Base-by-base conservation (phyloP, 2,113 vertebrate species). In the Eclectus roratus region DNA sequence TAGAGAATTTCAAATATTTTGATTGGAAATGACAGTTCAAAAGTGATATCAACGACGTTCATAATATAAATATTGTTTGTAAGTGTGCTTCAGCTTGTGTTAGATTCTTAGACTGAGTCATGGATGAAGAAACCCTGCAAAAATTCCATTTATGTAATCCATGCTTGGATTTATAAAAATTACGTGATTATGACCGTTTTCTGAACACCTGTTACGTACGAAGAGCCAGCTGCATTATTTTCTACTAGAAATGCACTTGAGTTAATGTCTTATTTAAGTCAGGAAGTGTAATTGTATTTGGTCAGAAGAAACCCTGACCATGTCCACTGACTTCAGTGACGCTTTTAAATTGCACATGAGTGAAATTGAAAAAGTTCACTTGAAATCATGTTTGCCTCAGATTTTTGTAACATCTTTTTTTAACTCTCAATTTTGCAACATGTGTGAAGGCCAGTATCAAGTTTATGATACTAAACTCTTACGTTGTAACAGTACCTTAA, bases 361-460 rank as follows among this genome's bases (percentile, higher is more conserved):
- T 21, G 20, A 35, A 61, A 58, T 2, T 41, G 53, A 10, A 39
- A 56, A 69, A 63, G 7, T 39, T 46, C 4, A 16, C 12, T 39
- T 87, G 31, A 44, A 74, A n/a, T 29, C 0, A 0, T 9, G 19
- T 12, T 69, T 79, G 2, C 7, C 9, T 66, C 6, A 6, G 9
- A 21, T 39, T 77, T 46, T 44, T 5, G 2, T 21, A n/a, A 31
- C 17, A 11, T 25, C 5, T 16, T 63, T 77, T 53, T 35, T 8
- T 6, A 15, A 6, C 7, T 14, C 8, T 31, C 16, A 64, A 2
- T 21, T 37, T 60, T 39, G 43, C 20, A n/a, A 7, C 3, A 71
- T 33, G 14, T 9, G 6, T 53, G 33, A 52, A 71, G 65, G 17
- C 23, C 15, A 21, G 5, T 7, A 7, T 27, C 41, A 17, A 17